phyloP scores from a whole-genome alignment of 1,140 invertebrate species.

The Vanessa tameamea region DNA sequence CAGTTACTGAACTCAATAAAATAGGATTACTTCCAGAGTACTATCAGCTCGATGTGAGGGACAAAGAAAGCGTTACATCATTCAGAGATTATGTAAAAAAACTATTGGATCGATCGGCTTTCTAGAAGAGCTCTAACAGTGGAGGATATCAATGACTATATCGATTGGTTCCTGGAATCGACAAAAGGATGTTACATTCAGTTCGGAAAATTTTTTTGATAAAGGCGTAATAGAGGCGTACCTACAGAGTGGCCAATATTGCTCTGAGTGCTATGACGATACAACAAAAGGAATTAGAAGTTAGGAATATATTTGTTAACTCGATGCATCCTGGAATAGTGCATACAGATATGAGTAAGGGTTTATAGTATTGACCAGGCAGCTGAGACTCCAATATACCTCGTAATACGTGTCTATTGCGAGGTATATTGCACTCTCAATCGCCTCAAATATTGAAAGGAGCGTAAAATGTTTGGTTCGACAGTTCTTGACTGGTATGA shows the following conservation, averaged over 20 bases:
- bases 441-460: constrained; percentile 28
- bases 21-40: constrained; percentile 80
- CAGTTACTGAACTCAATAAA: constrained; percentile 80
- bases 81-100: constrained; percentile 83
- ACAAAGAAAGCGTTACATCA: constrained; percentile 81
- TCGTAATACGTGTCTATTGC: constrained; percentile 43
- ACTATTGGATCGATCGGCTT: constrained; percentile 79
- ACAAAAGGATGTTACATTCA: constrained; percentile 63
- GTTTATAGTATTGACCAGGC: constrained; percentile 84
- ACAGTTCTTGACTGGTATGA: constrained; percentile 1
- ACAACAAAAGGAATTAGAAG: constrained; percentile 17
- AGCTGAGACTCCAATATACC: constrained; percentile 49
- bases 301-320: constrained; percentile 78
- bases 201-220: constrained; percentile 59
- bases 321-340: constrained; percentile 84
- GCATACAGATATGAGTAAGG: constrained; percentile 85
- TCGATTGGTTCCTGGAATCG: constrained; percentile 84
- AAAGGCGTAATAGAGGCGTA: constrained; percentile 68
- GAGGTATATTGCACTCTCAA: too few species aligned
- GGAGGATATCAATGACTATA: constrained; percentile 81
- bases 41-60: constrained; percentile 86
- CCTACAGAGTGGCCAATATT: constrained; percentile 2
- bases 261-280: constrained; percentile 8
- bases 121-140: constrained; percentile 79
- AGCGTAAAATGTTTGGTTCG: constrained; percentile 4